Evolutionary conservation across 2,113 vertebrate genomes (phyloP), one percentile per base, ranked within the genome.

Genomic region (Dendropsophus ebraccatus): DNA sequence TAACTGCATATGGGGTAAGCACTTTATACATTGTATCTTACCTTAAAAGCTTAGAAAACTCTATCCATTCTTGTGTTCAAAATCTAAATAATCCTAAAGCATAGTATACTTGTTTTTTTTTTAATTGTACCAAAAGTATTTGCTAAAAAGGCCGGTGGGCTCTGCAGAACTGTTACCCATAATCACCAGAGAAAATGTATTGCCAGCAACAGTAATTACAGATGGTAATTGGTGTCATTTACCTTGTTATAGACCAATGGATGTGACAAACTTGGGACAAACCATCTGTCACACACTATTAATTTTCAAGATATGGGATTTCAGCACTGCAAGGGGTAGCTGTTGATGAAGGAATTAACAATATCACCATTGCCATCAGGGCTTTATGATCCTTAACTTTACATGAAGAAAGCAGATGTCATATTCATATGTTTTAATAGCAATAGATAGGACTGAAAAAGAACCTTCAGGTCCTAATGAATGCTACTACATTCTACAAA

Each of bases 151-250:
- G 52, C 45, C 70, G 81, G 23, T 35, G 13, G 45, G 62, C 82
- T 74, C 67, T 72, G 47, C 28, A 35, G 47, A 52, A 17, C 45
- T 72, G n/a, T 67, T 90, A 91, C 91, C 91, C 89, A 89, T 88
- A 90, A 89, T 91, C 92, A 90, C 83, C 23, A 84, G 92, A 89
- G 91, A 92, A 89, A 91, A 90, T 87, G 84, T 88, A 90, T 90
- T 93, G 93, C 93, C 91, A 93, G 89, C 90, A 91, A 87, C 85
- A 92, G 92, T 93, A 94, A 95, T 95, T 95, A 94, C 87, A 92
- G 87, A 88, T 92, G 92, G 91, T 95, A 95, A 95, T 94, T 93
- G 76, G 90, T 94, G 92, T 93, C 91, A 93, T 94, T 94, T 93
- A 89, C 91, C 90, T 89, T 91, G 93, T 92, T 91, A 93, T 89